Evolutionary conservation across 92 coral and sea anemone species (phyloP).

Genomic region (Micromussa lordhowensis): DNA sequence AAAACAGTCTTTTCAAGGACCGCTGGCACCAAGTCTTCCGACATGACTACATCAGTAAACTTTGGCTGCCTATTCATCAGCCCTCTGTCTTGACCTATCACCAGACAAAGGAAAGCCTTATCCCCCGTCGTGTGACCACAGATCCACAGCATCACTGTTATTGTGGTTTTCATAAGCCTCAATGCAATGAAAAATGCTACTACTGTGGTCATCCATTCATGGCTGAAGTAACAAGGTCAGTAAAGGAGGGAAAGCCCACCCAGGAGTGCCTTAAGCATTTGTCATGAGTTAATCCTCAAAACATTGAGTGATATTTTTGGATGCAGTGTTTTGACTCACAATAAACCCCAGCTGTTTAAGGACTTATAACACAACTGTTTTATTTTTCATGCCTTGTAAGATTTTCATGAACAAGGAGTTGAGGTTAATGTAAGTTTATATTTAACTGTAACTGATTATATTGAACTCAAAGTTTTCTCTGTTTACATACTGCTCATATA

Average conservation of each 20-base stretch:
- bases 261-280: constrained; percentile 15
- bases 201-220: constrained; percentile 60
- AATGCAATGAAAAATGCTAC: constrained; percentile 38
- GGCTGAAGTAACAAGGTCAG: constrained; percentile 56
- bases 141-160: constrained; percentile 63
- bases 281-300: constrained; percentile 38
- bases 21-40: constrained; percentile 58
- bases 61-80: constrained; percentile 67
- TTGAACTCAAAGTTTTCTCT: no score
- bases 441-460: no score
- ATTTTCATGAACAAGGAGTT: no score
- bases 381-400: no score
- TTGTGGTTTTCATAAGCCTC: constrained; percentile 69
- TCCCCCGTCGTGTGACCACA: constrained; percentile 51
- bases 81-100: constrained; percentile 61
- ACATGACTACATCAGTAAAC: constrained; percentile 75
- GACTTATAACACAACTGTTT: no score
- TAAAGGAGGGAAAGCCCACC: constrained; percentile 49
- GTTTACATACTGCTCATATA: no score
- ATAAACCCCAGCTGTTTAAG: background rate
- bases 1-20: constrained; percentile 54
- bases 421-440: no score
- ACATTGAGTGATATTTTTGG: constrained; percentile 16
- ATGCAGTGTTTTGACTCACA: constrained; percentile 2
- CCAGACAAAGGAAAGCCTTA: constrained; percentile 52